These are phyloP conservation scores for Anastrepha obliqua DNA, from an alignment of 1,140 invertebrate genomes.

Conservation along the genomic window DNA sequence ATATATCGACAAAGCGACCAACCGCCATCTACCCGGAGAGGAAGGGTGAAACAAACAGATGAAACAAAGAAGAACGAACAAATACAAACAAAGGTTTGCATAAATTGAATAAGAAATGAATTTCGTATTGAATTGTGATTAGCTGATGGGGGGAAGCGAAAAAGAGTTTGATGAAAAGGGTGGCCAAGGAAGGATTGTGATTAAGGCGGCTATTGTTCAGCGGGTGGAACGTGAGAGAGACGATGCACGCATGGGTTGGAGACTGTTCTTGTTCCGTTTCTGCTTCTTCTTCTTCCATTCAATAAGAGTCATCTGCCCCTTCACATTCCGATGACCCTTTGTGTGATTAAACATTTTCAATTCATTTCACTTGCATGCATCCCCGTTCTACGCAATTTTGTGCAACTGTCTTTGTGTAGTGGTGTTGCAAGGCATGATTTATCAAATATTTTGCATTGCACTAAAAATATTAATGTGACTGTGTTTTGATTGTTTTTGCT, in stretches of 20 bases:
- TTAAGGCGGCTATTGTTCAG: background rate
- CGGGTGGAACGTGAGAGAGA: too few relatives aligned
- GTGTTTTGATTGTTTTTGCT: background rate
- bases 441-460: conserved; percentile 23
- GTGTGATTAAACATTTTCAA: conserved; percentile 31
- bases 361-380: conserved; percentile 38
- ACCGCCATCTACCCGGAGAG: background rate
- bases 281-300: too few relatives aligned
- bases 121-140: conserved; percentile 48
- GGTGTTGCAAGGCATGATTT: background rate
- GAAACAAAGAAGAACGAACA: background rate
- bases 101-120: conserved; percentile 52
- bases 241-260: too few relatives aligned
- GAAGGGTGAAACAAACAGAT: background rate
- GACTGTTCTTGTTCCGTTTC: too few relatives aligned
- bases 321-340: background rate
- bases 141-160: background rate
- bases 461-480: background rate
- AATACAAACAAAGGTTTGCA: conserved; percentile 40
- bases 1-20: conserved; percentile 19
- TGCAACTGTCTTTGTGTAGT: background rate
- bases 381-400: background rate
- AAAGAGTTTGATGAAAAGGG: background rate
- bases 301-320: background rate
- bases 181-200: background rate